Evolutionary conservation across 1,140 invertebrate genomes (phyloP), one percentile per base, ranked within the genome.

Genomic region (Cyclargus thomasi): DNA sequence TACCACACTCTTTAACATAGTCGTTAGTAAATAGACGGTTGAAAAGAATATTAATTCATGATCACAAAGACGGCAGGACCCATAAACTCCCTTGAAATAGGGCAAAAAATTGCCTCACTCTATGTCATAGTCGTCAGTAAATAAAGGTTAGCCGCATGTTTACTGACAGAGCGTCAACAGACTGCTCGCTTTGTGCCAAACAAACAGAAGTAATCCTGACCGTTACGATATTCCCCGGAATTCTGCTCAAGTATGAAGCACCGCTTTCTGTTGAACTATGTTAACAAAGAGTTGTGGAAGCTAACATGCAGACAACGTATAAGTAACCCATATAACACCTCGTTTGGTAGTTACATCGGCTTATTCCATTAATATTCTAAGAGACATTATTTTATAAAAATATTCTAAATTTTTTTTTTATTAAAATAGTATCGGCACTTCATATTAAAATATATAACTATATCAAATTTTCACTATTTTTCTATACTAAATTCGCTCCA

Each of bases 121-220:
- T 47, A 11, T 47, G 39, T 47, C 39, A 47, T 47, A 47, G 39
- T 16, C 1, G 36, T 69, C 20, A 14, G 71, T 67, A 67, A 72
- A 72, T 82, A 85, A 79, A 82, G 78, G 84, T 85, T 80, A 77
- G 82, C 78, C 78, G 78, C 80, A 80, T 86, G 82, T 86, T 86
- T 87, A 79, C 82, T 29, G 74, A 84, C 79, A 74, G 74, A 82
- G 80, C 79, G 80, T 86, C 80, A 86, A 87, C 80, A 85, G 79
- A 80, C 72, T 83, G 80, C 81, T 82, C 78, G 83, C 81, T 84
- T 88, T 84, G 81, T 82, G 84, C 80, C 69, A 76, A 76, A 80
- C 78, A 88, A 88, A 88, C 84, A 88, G 78, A 83, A 75, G 77
- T 84, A 83, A 83, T 82, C 82, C 79, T 73, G 77, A 75, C 77